Percentiles rank a stretch among this genome's conserved stretches.
These are phyloP conservation scores for Drosophila lacicola DNA, from an alignment of 2,888 invertebrate species.

Conservation along the genomic window DNA sequence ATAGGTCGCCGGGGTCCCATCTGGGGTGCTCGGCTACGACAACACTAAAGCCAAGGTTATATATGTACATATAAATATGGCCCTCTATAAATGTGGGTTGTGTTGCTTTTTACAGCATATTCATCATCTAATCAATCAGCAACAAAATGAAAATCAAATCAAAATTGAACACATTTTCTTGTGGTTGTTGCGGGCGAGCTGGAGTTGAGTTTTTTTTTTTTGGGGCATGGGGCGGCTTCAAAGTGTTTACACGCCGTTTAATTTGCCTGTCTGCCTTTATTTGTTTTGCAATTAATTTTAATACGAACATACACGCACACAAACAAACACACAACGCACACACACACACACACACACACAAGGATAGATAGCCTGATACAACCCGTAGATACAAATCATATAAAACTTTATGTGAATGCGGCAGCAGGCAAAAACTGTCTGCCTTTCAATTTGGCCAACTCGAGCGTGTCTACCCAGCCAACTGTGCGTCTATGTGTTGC, in stretches of 20 bases:
- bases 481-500: constrained; percentile 32
- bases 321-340: constrained; percentile 3
- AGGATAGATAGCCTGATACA: constrained; percentile 4
- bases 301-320: constrained; percentile 51
- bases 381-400: constrained; percentile 70
- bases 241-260: constrained; percentile 79
- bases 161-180: constrained; percentile 54
- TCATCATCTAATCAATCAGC: constrained; percentile 69
- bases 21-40: constrained; percentile 6
- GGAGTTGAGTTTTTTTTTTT: constrained; percentile 8
- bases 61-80: constrained; percentile 41
- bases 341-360: constrained; percentile 5
- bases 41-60: constrained; percentile 44
- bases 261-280: constrained; percentile 76
- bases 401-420: constrained; percentile 66
- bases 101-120: constrained; percentile 32
- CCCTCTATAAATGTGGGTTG: constrained; percentile 10
- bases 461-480: constrained; percentile 53
- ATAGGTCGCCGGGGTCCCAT: constrained; percentile 2
- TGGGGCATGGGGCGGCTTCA: constrained; percentile 50
- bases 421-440: constrained; percentile 55
- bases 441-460: constrained; percentile 64
- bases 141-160: constrained; percentile 64
- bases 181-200: constrained; percentile 28
- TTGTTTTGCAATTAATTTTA: constrained; percentile 78